phyloP scores from a whole-genome alignment of 2,113 vertebrate genomes.

The Rhagologus leucostigma region DNA sequence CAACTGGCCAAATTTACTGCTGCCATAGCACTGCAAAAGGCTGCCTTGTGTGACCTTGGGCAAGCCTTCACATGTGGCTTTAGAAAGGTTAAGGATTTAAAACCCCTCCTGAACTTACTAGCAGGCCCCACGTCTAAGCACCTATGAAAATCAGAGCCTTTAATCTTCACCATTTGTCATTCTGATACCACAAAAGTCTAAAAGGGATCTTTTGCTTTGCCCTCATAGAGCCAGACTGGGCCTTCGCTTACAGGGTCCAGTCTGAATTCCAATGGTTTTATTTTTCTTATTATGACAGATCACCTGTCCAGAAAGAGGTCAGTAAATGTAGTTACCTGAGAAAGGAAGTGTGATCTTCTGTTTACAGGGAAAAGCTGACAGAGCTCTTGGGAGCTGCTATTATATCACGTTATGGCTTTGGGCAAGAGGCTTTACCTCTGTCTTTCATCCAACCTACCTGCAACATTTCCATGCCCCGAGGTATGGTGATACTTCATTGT shows the following conservation, averaged over 20 bases:
- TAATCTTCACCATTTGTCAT: not conserved
- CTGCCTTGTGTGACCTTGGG: not conserved
- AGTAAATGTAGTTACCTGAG: not conserved
- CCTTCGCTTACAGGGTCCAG: not conserved
- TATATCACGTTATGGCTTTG: not conserved
- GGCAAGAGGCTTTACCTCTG: not conserved
- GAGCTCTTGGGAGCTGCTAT: not conserved
- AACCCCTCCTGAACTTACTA: not conserved
- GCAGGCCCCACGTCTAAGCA: not conserved
- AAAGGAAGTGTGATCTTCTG: not conserved
- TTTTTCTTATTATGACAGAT: not conserved
- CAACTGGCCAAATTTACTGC: constrained; percentile 21
- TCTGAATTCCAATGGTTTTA: not conserved
- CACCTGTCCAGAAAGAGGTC: not conserved
- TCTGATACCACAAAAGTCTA: not conserved
- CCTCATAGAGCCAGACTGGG: not conserved
- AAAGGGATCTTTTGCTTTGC: not conserved
- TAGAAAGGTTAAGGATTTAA: not conserved
- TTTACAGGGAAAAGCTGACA: not conserved
- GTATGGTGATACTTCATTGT: not conserved
- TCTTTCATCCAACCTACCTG: not conserved
- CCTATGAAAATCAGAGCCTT: not conserved
- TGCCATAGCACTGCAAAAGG: not conserved
- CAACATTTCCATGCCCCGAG: not conserved
- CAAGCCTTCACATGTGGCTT: not conserved